Base-by-base conservation (phyloP, 2,113 vertebrate species). In the Scolopax mira region DNA sequence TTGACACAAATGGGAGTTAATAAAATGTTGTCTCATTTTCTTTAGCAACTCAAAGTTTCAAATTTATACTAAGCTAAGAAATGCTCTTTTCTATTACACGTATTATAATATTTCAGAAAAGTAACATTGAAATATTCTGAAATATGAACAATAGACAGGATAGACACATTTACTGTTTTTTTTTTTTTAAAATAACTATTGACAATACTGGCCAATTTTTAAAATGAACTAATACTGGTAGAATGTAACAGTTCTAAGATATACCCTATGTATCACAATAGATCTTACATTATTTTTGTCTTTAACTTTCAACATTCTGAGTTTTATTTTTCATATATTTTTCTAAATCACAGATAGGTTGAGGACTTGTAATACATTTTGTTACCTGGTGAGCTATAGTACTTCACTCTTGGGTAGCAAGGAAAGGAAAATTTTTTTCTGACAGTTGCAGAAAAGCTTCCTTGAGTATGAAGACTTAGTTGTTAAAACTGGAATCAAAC, bases 21-120 rank as follows among this genome's bases (percentile, higher is more conserved):
- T 17, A 13, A 52, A 55, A 42, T 9, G 8, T 16, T 49, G 33
- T 2, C 41, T 83, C 3, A 0, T 66, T 80, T 84, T 46, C 58
- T 65, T 75, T 0, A 72, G 37, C 52, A 65, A 72, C 44, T 79
- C 6, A 2, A 16, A 66, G n/a, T 42, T 84, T 69, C 72, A 54
- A 25, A 54, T 33, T 61, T 30, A 41, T 16, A 33, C 16, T 37
- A 37, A 21, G 13, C 18, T 11, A 60, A 60, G 3, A 60, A 61
- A 70, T 4, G 14, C 8, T n/a, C 21, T 77, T 90, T 74, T 17
- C 35, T 78, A 5, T 3, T 0, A 2, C 0, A 4, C 5, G 3
- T 18, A 10, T 24, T 41, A 1, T 17, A 57, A 39, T 16, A 10
- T 11, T 67, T 74, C 0, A 30, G 23, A 33, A 57, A 65, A 46